Evolutionary conservation across 2,797 vertebrate species (phyloP).

Genomic region (Okamejei kenojei): DNA sequence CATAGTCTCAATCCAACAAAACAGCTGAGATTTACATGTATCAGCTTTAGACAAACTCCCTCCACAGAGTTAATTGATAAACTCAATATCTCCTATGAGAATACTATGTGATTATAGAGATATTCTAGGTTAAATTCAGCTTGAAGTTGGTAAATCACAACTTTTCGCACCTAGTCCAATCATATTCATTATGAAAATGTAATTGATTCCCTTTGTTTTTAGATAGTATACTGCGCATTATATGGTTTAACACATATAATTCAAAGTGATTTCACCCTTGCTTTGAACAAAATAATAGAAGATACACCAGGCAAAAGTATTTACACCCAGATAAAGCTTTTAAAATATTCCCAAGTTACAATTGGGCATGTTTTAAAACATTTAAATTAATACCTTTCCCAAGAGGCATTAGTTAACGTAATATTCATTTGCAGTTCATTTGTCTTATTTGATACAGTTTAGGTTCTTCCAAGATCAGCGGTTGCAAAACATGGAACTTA

Average conservation of each 20-base stretch:
- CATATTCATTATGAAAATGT: not conserved
- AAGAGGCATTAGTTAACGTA: not conserved
- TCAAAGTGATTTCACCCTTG: not conserved
- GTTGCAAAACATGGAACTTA: not conserved
- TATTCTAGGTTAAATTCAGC: slow-evolving; percentile 13
- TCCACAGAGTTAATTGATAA: not conserved
- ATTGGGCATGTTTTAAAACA: not conserved
- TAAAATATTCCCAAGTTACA: not conserved
- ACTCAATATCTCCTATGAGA: not conserved
- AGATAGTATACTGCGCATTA: not conserved
- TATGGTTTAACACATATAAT: not conserved
- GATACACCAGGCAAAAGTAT: not conserved
- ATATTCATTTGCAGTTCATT: not conserved
- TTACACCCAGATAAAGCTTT: not conserved
- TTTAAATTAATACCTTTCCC: not conserved
- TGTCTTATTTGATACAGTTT: not conserved
- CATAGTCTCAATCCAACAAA: not conserved
- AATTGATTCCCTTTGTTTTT: not conserved
- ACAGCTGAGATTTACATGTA: not conserved
- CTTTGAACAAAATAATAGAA: not conserved
- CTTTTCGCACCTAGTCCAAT: not conserved
- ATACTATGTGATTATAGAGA: not conserved
- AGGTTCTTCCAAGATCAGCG: not conserved
- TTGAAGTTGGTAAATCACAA: not conserved
- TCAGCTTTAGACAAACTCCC: not conserved